Percentiles rank a stretch among this genome's conserved stretches.
These are phyloP conservation scores for Drosophila ficusphila DNA, from an alignment of 1,140 invertebrate species.

Conservation along the genomic window DNA sequence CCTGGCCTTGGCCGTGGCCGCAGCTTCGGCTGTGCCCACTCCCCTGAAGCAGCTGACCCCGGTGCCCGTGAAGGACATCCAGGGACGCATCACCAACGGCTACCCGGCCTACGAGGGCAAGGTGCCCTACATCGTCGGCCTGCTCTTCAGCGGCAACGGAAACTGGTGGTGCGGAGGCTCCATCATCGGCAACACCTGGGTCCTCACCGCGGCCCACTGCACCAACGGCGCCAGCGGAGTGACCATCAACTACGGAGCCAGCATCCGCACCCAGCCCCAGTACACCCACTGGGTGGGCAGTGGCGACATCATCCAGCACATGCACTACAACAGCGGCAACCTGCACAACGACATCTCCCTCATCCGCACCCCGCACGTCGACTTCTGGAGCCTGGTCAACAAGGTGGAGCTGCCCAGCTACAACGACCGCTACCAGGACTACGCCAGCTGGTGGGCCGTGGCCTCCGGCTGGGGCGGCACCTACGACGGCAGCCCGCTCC, in stretches of 20 bases:
- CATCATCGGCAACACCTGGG: constrained; percentile 85
- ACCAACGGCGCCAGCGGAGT: constrained; percentile 36
- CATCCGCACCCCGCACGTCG: constrained; percentile 54
- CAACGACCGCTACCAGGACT: constrained; percentile 51
- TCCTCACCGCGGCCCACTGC: constrained; percentile 87
- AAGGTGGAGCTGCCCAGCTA: constrained; percentile 53
- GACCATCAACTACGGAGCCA: constrained; percentile 68
- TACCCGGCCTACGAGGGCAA: constrained; percentile 82
- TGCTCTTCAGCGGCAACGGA: constrained; percentile 78
- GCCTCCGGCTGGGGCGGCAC: constrained; percentile 63
- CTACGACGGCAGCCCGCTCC: constrained; percentile 51
- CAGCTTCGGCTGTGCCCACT: constrained; percentile 25
- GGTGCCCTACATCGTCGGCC: constrained; percentile 85
- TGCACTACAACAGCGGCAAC: constrained; percentile 53
- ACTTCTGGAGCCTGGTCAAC: constrained; percentile 59
- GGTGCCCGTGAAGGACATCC: constrained; percentile 40
- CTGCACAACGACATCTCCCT: constrained; percentile 53
- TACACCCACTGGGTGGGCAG: constrained; percentile 46
- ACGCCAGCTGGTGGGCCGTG: constrained; percentile 42
- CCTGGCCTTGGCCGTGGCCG: constrained; percentile 40
- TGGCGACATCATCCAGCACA: constrained; percentile 50
- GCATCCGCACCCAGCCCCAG: constrained; percentile 55
- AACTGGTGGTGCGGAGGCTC: constrained; percentile 86
- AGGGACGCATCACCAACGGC: constrained; percentile 79
- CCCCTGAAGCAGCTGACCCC: constrained; percentile 31